Evolutionary conservation across 64 coral and sea anemone species (phyloP), one percentile per base, ranked within the genome.

Genomic region (Dendronephthya gigantea): DNA sequence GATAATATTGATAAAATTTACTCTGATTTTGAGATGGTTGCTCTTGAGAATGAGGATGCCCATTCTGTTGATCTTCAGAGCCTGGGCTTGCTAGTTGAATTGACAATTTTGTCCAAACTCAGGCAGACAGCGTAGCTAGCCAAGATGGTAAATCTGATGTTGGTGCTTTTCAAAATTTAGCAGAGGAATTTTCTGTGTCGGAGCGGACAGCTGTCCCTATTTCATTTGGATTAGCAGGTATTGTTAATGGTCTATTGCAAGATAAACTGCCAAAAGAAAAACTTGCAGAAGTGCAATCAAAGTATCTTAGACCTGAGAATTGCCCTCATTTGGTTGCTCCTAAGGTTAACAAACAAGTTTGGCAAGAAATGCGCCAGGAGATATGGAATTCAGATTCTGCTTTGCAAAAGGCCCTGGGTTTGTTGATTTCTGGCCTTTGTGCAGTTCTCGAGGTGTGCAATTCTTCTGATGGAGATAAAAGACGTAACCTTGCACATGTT

Each of bases 371-470:
- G 55, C 22, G 85, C 56, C 40, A 39, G 17, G 58, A 86, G 43
- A 86, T 58, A 28, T 41, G 40, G 35, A 59, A 88, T 19, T 9
- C 16, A 45, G 86, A 85, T 37, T 43, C 52, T 9, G 83, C 28
- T 9, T 34, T 88, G 6, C 86, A 92, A 69, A 92, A 82, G 72
- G 19, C 39, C 22, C 86, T 88, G 72, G 68, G 50, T 19, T 34
- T 82, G 48, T 48, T 89, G 23, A 19, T 92, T 29, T 27, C 65
- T 15, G 83, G 45, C 36, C 35, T 84, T 40, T 86, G 81, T 92
- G 87, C 68, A 16, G 34, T 92, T 7, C 87, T 92, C 9, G 38
- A 89, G 45, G 51, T 47, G 9, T 92, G 83, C 15, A 92, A 92
- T 45, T 28, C 40, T 65, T 66, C 87, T 65, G 72, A 40, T 79